phyloP scores from a whole-genome alignment of 2,888 invertebrate genomes.

The Autographa pulchrina region DNA sequence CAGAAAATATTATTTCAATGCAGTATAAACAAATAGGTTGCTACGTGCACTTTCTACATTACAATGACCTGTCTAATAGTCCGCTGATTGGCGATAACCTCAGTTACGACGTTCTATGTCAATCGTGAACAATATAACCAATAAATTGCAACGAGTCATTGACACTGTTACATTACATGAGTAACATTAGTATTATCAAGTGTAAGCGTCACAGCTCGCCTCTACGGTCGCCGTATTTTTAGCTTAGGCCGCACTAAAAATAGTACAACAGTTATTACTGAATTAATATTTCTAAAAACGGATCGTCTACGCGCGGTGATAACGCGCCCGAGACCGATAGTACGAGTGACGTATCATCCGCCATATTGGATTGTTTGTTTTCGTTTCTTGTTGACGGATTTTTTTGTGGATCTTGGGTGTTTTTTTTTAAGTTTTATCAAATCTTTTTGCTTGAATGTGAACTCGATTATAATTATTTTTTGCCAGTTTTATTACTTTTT shows the following conservation, averaged over 20 bases:
- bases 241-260: conserved; percentile 88
- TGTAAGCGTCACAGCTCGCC: conserved; percentile 81
- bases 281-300: conserved; percentile 90
- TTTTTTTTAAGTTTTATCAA: conserved; percentile 26
- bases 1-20: neutral
- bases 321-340: conserved; percentile 84
- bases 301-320: conserved; percentile 86
- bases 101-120: conserved; percentile 60
- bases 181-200: conserved; percentile 87
- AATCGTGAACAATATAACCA: conserved; percentile 73
- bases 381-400: conserved; percentile 65
- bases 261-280: conserved; percentile 88
- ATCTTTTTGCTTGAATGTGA: conserved; percentile 28
- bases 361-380: conserved; percentile 77
- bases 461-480: conserved; percentile 2
- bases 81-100: conserved; percentile 70
- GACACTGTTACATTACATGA: conserved; percentile 81
- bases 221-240: conserved; percentile 83
- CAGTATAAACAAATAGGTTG: neutral
- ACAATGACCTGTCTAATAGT: conserved; percentile 68
- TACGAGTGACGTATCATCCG: conserved; percentile 75
- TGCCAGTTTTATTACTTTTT: neutral
- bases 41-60: conserved; percentile 49
- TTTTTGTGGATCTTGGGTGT: conserved; percentile 59
- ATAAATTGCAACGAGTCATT: conserved; percentile 85